These are phyloP conservation scores for Argyra leucocephala DNA, from an alignment of 2,888 invertebrate genomes.

Conservation along the genomic window DNA sequence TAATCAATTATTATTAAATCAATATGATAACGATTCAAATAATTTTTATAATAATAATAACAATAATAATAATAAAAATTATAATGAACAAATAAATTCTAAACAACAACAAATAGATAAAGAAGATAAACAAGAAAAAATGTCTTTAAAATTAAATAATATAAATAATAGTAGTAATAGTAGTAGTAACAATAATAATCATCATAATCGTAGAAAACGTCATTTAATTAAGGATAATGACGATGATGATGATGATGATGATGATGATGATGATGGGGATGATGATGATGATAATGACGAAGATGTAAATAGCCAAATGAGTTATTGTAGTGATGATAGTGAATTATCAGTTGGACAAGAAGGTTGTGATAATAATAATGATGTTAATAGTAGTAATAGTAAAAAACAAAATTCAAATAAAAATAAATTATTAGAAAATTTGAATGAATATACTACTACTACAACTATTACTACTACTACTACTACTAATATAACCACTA, in stretches of 20 bases:
- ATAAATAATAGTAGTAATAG: background rate
- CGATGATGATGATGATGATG: constrained; percentile 8
- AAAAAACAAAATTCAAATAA: constrained; percentile 3
- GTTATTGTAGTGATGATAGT: constrained; percentile 67
- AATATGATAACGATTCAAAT: background rate
- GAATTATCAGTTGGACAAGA: constrained; percentile 76
- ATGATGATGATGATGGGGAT: constrained; percentile 25
- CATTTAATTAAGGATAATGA: background rate
- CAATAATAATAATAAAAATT: background rate
- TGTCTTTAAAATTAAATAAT: background rate
- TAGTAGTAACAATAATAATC: background rate
- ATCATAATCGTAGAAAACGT: background rate
- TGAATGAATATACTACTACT: background rate
- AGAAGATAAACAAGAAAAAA: constrained; percentile 6
- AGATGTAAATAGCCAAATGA: constrained; percentile 45
- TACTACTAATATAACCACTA: constrained; percentile 8
- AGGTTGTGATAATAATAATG: constrained; percentile 23
- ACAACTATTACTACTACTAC: too few species aligned
- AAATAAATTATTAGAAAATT: too few species aligned
- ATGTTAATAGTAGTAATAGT: constrained; percentile 22
- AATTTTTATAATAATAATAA: background rate
- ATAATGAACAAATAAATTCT: background rate
- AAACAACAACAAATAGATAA: background rate
- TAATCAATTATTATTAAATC: too few species aligned
- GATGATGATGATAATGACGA: constrained; percentile 22